Evolutionary conservation across 2,888 invertebrate species (phyloP).

Genomic region (Erpobdella octoculata): DNA sequence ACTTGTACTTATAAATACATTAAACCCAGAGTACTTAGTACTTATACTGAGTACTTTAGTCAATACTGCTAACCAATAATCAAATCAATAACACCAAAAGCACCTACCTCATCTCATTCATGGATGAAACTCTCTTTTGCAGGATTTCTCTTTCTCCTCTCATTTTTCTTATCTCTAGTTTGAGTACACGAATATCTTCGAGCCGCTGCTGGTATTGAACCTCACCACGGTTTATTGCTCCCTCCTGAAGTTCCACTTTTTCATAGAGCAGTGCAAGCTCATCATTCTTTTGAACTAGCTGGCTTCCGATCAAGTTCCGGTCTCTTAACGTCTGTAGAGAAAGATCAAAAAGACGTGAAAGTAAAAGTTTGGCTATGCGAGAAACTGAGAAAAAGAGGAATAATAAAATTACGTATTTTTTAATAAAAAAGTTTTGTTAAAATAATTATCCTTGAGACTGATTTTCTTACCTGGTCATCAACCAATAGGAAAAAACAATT

Average conservation of each 20-base stretch:
- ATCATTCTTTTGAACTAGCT: constrained; percentile 58
- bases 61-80: too few species aligned
- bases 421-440: too few species aligned
- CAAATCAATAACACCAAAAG: too few species aligned
- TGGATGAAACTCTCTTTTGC: constrained; percentile 60
- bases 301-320: neutral
- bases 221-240: constrained; percentile 71
- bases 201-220: constrained; percentile 69
- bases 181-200: constrained; percentile 74
- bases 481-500: neutral
- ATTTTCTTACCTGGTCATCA: too few species aligned
- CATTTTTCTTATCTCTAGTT: constrained; percentile 68
- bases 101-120: constrained; percentile 70
- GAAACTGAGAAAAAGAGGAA: too few species aligned
- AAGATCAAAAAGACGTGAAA: neutral
- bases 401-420: too few species aligned
- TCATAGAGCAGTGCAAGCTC: constrained; percentile 70
- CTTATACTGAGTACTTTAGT: too few species aligned
- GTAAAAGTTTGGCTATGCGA: too few species aligned
- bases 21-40: too few species aligned
- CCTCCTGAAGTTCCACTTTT: constrained; percentile 69
- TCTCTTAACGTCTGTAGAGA: neutral
- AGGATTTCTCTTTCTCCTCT: constrained; percentile 51
- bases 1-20: too few species aligned
- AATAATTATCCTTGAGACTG: too few species aligned